Evolutionary conservation across 30 jellyfish, hydroid and myxozoan species (phyloP), one percentile per base, ranked within the genome.

Genomic region (Aurelia aurita complex sp. Pacific): DNA sequence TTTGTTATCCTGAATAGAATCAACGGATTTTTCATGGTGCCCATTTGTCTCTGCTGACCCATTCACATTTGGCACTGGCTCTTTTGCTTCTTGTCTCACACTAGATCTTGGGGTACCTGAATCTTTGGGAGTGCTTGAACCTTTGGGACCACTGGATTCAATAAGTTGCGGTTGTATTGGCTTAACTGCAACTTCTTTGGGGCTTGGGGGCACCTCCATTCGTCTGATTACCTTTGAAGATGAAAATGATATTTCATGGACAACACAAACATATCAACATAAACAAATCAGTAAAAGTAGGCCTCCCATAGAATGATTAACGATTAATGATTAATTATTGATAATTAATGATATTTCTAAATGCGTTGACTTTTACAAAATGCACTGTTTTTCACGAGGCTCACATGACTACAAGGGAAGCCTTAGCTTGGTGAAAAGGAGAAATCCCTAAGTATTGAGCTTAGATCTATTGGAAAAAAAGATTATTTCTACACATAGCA

Each of bases 91-190:
- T 73, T 40, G 87, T 36, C 78, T 73, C 34, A 55, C 73, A 2
- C 72, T 65, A 8, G 85, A 73, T 33, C 16, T 11, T 38, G 81
- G 87, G 43, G 71, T 69, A 32, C 71, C 65, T 12, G 81, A 14
- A 10, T 74, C 81, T 43, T 73, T 84, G 17, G 93, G 93, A 53
- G 93, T 84, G 70, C 93, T 73, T 19, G 87, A 70, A 2, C 77
- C 87, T 42, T 84, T 64, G 17, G 87, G 93, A 12, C 9, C 71
- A 19, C 85, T 66, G 17, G 46, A 64, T 35, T 71, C 71, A 10
- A 69, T 52, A 14, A 29, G 1, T 46, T 79, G n/a, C 53, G 34
- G 66, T 42, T 18, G 70, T 1, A 15, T 40, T 36, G 79, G 57
- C 57, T 40, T 40, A 9, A 9, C 52, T 1, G 52, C 9, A 3